phyloP scores from a whole-genome alignment of 1,140 invertebrate genomes.

The Pygmarrhopalites habei region DNA sequence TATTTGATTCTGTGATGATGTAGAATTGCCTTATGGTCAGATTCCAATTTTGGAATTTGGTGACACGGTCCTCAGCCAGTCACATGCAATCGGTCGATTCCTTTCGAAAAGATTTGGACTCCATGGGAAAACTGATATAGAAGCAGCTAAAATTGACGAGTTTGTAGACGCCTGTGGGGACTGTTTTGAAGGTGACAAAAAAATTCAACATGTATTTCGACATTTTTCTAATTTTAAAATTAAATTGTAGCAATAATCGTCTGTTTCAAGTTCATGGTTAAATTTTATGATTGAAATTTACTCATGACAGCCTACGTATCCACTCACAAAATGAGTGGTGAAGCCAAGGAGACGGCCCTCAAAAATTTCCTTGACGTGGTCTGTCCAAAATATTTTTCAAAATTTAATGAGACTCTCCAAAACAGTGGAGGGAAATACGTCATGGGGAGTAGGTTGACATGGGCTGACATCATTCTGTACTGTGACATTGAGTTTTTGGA shows the following conservation, averaged over 20 bases:
- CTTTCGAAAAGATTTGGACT: constrained; percentile 42
- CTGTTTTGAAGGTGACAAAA: constrained; percentile 48
- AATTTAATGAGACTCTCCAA: constrained; percentile 51
- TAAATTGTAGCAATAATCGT: no score
- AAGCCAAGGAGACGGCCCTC: background rate
- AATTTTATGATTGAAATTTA: no score
- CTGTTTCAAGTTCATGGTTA: no score
- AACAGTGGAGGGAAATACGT: constrained; percentile 51
- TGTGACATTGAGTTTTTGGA: background rate
- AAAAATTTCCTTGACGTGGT: constrained; percentile 7
- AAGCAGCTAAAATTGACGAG: constrained; percentile 52
- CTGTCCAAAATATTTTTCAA: constrained; percentile 46
- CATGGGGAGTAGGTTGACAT: constrained; percentile 48
- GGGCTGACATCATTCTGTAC: constrained; percentile 4
- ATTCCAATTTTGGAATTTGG: constrained; percentile 66
- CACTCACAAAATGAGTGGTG: constrained; percentile 8
- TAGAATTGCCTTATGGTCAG: constrained; percentile 60
- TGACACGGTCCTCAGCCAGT: constrained; percentile 59
- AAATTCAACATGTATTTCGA: no score
- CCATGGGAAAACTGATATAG: constrained; percentile 56
- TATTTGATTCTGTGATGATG: no score
- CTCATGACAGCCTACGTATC: no score
- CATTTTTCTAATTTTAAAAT: no score
- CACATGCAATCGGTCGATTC: constrained; percentile 57
- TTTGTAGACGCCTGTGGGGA: constrained; percentile 56